phyloP scores from a whole-genome alignment of 2,797 vertebrate genomes.

The Gymnocypris eckloni region DNA sequence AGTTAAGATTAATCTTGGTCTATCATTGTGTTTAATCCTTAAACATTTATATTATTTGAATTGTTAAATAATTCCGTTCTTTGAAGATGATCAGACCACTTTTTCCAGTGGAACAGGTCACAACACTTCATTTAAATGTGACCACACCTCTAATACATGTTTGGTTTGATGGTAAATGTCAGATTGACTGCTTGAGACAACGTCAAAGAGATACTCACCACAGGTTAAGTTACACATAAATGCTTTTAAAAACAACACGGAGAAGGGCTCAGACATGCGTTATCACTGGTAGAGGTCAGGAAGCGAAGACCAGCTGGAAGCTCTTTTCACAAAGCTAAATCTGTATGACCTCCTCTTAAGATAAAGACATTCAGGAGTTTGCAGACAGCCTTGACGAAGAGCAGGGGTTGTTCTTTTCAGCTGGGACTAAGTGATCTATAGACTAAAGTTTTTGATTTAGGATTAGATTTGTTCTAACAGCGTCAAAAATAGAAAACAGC shows the following conservation, averaged over 20 bases:
- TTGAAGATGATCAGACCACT: not conserved
- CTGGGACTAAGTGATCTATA: not conserved
- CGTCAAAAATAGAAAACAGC: not conserved
- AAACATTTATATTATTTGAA: not conserved
- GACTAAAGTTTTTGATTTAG: not conserved
- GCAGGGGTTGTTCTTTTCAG: slow-evolving; percentile 2
- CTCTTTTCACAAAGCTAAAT: slow-evolving; percentile 10
- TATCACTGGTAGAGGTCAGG: not conserved
- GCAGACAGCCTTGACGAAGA: slow-evolving; percentile 1
- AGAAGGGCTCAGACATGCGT: not conserved
- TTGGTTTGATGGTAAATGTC: not conserved
- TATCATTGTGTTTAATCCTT: not conserved
- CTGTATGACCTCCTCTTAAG: slow-evolving; percentile 3
- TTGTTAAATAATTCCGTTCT: not conserved
- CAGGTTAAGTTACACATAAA: too few relatives aligned
- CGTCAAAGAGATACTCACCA: not conserved
- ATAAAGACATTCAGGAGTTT: slow-evolving; percentile 13
- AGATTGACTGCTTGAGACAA: not conserved
- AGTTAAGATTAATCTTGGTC: not conserved
- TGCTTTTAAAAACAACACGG: not conserved
- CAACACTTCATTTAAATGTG: not conserved
- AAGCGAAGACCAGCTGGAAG: not conserved
- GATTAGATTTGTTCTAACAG: not conserved
- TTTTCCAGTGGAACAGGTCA: slow-evolving; percentile 17
- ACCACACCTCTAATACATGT: not conserved